phyloP scores from a whole-genome alignment of 2,888 invertebrate species.

The Drosophila fungiperda region DNA sequence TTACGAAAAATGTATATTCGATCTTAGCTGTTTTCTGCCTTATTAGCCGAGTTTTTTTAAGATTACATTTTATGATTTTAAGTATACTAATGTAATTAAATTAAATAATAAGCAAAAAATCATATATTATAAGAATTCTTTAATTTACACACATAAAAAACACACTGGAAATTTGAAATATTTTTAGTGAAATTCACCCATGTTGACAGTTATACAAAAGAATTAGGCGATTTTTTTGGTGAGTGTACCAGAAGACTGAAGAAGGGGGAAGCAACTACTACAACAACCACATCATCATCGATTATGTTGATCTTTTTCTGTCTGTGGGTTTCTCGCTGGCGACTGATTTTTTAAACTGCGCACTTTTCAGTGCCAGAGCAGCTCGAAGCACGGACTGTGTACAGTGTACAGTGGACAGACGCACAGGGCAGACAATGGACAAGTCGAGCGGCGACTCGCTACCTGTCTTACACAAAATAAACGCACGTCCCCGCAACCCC shows the following conservation, averaged over 20 bases:
- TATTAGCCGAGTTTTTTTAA: neutral
- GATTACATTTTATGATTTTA: neutral
- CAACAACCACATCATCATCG: slow-evolving; percentile 75
- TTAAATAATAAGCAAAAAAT: no score
- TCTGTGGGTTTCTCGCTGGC: slow-evolving; percentile 50
- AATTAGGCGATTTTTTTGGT: neutral
- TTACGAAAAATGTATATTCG: neutral
- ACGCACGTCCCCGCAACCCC: slow-evolving; percentile 61
- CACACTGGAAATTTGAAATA: no score
- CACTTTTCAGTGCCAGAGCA: slow-evolving; percentile 59
- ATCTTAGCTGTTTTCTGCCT: neutral
- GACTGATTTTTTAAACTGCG: slow-evolving; percentile 70
- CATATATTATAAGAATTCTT: no score
- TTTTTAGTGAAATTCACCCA: no score
- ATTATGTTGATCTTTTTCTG: slow-evolving; percentile 77
- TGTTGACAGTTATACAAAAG: no score
- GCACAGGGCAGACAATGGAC: slow-evolving; percentile 55
- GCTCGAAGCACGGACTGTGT: slow-evolving; percentile 19
- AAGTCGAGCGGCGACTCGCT: slow-evolving; percentile 67
- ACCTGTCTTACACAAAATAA: slow-evolving; percentile 81
- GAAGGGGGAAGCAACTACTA: slow-evolving; percentile 20
- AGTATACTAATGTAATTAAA: no score
- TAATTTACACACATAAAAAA: no score
- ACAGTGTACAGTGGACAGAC: slow-evolving; percentile 2
- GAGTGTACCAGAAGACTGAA: neutral